Percentiles rank a stretch among this genome's conserved stretches.
Conservation (phyloP, 2,888 invertebrate genomes). For the Platycheirus albimanus region DNA sequence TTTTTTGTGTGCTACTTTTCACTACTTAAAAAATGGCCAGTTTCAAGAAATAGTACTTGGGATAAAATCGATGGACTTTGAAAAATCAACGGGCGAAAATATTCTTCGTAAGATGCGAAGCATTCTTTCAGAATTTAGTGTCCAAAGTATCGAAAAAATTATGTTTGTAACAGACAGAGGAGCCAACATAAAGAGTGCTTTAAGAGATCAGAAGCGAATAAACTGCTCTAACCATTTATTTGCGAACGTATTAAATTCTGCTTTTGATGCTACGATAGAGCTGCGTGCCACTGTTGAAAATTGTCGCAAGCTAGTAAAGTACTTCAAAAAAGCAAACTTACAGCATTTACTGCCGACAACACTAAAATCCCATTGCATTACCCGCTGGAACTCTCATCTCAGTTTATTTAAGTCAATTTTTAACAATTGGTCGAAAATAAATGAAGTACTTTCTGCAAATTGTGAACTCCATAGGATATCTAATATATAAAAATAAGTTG, state of each 20-base stretch:
- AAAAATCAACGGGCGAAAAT: slow-evolving; percentile 32
- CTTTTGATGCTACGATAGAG: slow-evolving; percentile 37
- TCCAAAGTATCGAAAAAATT: slow-evolving; percentile 45
- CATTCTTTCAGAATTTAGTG: slow-evolving; percentile 44
- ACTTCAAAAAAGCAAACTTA: slow-evolving; percentile 49
- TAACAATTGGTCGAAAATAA: slow-evolving; percentile 4
- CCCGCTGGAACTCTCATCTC: slow-evolving; percentile 40
- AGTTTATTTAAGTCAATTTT: background rate
- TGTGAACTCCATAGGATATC: slow-evolving; percentile 34
- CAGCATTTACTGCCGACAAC: slow-evolving; percentile 20
- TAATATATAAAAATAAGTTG: slow-evolving; percentile 35
- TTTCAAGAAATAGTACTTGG: slow-evolving; percentile 28
- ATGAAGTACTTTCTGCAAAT: slow-evolving; percentile 29
- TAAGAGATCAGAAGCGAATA: slow-evolving; percentile 44
- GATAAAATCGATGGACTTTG: slow-evolving; percentile 55
- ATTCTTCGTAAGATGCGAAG: slow-evolving; percentile 36
- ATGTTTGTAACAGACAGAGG: slow-evolving; percentile 59
- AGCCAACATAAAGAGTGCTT: slow-evolving; percentile 50
- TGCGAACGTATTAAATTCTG: slow-evolving; percentile 47
- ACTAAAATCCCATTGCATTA: slow-evolving; percentile 26
- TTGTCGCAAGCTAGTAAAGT: slow-evolving; percentile 40
- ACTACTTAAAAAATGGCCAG: slow-evolving; percentile 37
- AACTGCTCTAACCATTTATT: slow-evolving; percentile 49
- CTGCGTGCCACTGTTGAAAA: slow-evolving; percentile 37
- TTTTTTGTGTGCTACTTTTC: slow-evolving; percentile 47